A percentile compares a stretch with the other conserved stretches of the same genome.
Conservation (phyloP, 35 echinoderm and acorn worm genomes). For the Nesometra sesokonis region DNA sequence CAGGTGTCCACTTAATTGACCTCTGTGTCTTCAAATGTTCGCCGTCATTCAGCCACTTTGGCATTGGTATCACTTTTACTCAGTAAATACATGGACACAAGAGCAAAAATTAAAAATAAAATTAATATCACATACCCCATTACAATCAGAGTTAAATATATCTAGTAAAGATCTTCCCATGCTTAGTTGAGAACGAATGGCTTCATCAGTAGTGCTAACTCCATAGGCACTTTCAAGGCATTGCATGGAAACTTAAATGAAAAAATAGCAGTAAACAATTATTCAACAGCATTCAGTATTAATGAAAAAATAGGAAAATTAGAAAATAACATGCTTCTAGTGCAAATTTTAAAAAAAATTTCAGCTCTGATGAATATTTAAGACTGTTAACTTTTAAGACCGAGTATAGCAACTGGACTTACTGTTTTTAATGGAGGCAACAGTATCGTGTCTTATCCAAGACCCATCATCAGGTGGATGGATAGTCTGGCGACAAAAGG, state of each 20-base stretch:
- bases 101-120: background rate
- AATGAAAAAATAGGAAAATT: background rate
- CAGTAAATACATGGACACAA: background rate
- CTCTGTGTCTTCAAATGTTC: too few species aligned
- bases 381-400: background rate
- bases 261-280: slow-evolving; percentile 21
- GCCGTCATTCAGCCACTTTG: too few species aligned
- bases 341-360: background rate
- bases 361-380: background rate
- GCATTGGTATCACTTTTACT: too few species aligned
- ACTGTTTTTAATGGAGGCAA: too few species aligned
- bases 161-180: slow-evolving; percentile 67
- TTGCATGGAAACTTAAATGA: slow-evolving; percentile 61
- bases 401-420: background rate
- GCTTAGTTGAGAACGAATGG: slow-evolving; percentile 19
- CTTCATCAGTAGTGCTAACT: slow-evolving; percentile 31
- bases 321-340: background rate
- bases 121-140: background rate
- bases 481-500: too few species aligned
- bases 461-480: too few species aligned
- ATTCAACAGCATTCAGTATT: too few species aligned
- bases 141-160: slow-evolving; percentile 61
- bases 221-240: slow-evolving; percentile 93
- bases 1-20: too few species aligned
- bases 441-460: too few species aligned